Base-by-base conservation (phyloP, 2,888 invertebrate species). In the Macrophya annulata region DNA sequence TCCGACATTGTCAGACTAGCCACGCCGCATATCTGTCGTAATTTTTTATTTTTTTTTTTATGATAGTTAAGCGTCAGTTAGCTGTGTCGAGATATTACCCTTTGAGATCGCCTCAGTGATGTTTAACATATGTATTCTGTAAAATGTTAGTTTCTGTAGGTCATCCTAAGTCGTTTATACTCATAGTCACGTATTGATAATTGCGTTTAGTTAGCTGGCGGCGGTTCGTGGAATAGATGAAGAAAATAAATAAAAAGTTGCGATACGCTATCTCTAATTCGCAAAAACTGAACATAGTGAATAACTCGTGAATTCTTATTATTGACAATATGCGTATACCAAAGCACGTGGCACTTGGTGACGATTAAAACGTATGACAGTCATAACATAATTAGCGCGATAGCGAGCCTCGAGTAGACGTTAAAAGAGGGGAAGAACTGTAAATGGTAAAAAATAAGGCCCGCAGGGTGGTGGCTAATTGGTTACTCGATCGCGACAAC, bases 381-480 rank as follows among this genome's bases (percentile, higher is more conserved):
- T 77, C 77, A 77, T 55, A 77, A 77, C 77, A 77, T 77, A 48
- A 77, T 77, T 77, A 77, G 31, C 77, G 31, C 51, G 48, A 51
- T 12, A 77, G 31, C 51, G 77, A 55, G 37, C 48, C 12, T 25
- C 8, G 45, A 40, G 45, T 21, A 43, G 72, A 21, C 12, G 12
- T 43, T 31, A 8, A 25, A 15, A 37, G 12, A 37, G 77, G 51
- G 37, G 15, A 74, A 43, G 31, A 77, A 77, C 6, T 6, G 37
- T 37, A 55, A 77, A 77, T 51, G 51, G n/a, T 12, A 55, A 55
- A 55, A n/a, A 77, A 77, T 55, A 55, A 77, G 77, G 37, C 77
- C 51, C 31, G 6, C 55, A 31, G 51, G 55, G 77, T 51, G 55
- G n/a, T 55, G 77, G 55, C 55, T 77, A 77, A 77, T 77, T 77